phyloP scores from a whole-genome alignment of 2,888 invertebrate species.

The Idaea dimidiata region DNA sequence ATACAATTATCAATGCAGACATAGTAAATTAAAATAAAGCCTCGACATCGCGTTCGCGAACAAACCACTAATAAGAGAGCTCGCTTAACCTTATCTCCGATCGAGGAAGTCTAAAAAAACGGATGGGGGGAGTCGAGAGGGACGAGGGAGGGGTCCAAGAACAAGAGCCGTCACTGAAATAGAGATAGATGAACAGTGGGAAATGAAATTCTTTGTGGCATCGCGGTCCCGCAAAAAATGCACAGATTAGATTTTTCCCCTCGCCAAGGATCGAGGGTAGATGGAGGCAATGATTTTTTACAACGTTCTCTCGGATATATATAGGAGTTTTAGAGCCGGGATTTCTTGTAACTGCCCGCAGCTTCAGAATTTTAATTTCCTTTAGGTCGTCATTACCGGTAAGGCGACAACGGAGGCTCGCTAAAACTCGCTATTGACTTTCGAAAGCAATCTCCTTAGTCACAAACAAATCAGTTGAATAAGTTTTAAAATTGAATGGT shows the following conservation, averaged over 20 bases:
- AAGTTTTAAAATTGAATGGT: not conserved
- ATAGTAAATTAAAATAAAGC: constrained; percentile 63
- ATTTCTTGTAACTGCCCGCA: constrained; percentile 77
- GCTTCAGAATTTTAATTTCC: constrained; percentile 79
- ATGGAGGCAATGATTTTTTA: constrained; percentile 81
- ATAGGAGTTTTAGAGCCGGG: constrained; percentile 77
- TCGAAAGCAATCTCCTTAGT: not conserved
- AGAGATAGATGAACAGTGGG: constrained; percentile 82
- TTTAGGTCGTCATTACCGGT: constrained; percentile 40
- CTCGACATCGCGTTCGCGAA: constrained; percentile 63
- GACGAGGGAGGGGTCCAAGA: constrained; percentile 62
- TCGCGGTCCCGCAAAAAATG: constrained; percentile 82
- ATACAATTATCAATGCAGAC: constrained; percentile 28
- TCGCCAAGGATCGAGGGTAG: constrained; percentile 72
- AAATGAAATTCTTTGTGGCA: constrained; percentile 83
- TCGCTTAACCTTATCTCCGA: constrained; percentile 79
- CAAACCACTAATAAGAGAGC: constrained; percentile 74
- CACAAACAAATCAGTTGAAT: not conserved
- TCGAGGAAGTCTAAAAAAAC: constrained; percentile 78
- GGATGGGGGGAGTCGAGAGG: constrained; percentile 53
- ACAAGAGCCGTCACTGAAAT: constrained; percentile 81
- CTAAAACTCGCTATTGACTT: not conserved
- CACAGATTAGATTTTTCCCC: constrained; percentile 82
- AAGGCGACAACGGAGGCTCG: constrained; percentile 9
- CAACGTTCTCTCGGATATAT: constrained; percentile 75